Conservation (phyloP, 2,888 invertebrate genomes). For the Luffia ferchaultella region DNA sequence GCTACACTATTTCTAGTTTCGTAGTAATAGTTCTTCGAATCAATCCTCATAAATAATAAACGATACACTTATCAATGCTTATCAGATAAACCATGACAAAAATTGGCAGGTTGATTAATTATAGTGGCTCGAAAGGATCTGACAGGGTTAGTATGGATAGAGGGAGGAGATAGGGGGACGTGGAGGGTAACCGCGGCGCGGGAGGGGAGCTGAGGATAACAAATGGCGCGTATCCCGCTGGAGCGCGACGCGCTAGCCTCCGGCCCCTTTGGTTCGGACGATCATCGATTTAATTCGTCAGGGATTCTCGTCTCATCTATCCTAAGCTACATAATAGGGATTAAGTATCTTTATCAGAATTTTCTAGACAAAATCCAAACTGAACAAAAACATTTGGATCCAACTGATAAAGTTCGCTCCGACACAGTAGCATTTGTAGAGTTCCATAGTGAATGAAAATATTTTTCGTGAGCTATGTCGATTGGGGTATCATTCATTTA, state of each 20-base stretch:
- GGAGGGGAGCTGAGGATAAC: constrained; percentile 24
- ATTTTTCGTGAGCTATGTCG: too few relatives aligned
- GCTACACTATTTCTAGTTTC: too few relatives aligned
- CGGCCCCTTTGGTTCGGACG: constrained; percentile 19
- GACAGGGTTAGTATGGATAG: background rate
- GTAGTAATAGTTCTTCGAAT: background rate
- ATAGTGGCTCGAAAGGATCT: constrained; percentile 9
- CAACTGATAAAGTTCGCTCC: too few relatives aligned
- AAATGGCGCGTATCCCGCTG: constrained; percentile 36
- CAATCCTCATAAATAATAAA: constrained; percentile 21
- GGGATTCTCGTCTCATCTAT: constrained; percentile 12
- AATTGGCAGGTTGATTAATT: constrained; percentile 35
- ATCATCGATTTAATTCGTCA: constrained; percentile 34
- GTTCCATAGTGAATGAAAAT: too few relatives aligned
- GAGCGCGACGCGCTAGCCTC: constrained; percentile 12
- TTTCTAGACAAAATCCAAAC: too few relatives aligned
- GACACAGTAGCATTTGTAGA: too few relatives aligned
- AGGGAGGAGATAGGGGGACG: constrained; percentile 2
- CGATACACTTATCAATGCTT: constrained; percentile 25
- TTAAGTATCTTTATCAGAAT: too few relatives aligned
- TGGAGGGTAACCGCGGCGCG: constrained; percentile 9
- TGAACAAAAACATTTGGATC: too few relatives aligned
- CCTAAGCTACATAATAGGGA: background rate
- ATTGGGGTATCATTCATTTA: too few relatives aligned
- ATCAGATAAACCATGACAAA: constrained; percentile 36